Percentiles rank a stretch among this genome's conserved stretches.
Evolutionary conservation across 1,140 invertebrate species (phyloP).

Genomic region (Rhyzopertha dominica): DNA sequence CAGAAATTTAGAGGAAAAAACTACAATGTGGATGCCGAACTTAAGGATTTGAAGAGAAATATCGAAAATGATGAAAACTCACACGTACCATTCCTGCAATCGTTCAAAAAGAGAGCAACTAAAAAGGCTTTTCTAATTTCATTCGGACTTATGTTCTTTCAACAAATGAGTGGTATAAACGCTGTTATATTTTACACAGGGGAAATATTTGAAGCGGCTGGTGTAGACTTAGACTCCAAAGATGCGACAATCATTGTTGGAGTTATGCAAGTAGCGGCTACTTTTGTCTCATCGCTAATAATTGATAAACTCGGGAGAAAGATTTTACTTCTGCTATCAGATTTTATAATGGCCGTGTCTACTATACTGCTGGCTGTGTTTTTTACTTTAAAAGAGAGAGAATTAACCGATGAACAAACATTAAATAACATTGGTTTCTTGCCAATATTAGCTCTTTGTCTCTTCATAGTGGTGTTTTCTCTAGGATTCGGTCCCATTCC

Average conservation of each 20-base stretch:
- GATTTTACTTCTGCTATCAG: slow-evolving; percentile 63
- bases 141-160: slow-evolving; percentile 62
- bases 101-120: slow-evolving; percentile 47
- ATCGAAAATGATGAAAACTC: too few species aligned
- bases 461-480: slow-evolving; percentile 74
- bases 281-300: slow-evolving; percentile 56
- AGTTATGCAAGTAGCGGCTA: slow-evolving; percentile 64
- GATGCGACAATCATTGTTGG: slow-evolving; percentile 67
- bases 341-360: slow-evolving; percentile 57
- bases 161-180: slow-evolving; percentile 60
- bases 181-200: slow-evolving; percentile 59
- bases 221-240: slow-evolving; percentile 48
- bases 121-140: slow-evolving; percentile 52
- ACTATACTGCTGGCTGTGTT: slow-evolving; percentile 63
- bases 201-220: slow-evolving; percentile 43
- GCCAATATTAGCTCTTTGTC: slow-evolving; percentile 64
- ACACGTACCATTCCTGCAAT: slow-evolving; percentile 43
- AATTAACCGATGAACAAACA: slow-evolving; percentile 22
- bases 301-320: slow-evolving; percentile 66
- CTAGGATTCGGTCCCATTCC: slow-evolving; percentile 77
- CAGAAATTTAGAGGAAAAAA: slow-evolving; percentile 62
- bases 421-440: slow-evolving; percentile 51
- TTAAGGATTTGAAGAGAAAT: slow-evolving; percentile 47
- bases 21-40: slow-evolving; percentile 58
- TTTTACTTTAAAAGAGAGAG: slow-evolving; percentile 51